Base-by-base conservation (phyloP, 2,797 vertebrate genomes). In the Syndactyla subalaris region DNA sequence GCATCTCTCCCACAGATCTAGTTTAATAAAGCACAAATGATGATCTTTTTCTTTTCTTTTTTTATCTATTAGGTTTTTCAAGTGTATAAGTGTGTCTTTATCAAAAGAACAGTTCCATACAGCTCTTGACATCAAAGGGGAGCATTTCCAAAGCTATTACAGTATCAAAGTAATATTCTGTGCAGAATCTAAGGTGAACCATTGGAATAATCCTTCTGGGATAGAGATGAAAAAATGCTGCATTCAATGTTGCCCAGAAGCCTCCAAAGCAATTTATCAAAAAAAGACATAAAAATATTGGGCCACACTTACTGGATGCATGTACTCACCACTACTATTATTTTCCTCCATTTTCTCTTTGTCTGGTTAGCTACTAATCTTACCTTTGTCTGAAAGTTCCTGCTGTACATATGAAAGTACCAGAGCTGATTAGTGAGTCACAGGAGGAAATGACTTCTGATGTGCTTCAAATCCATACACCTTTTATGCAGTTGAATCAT, bases 111-210 rank as follows among this genome's bases (percentile, higher is more conserved):
- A 95, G 88, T 95, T 97, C 90, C 76, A 88, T 85, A 90, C 85
- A 92, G 93, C 94, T 95, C 95, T 79, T 85, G 89, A 95, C 97
- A 97, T 98, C 97, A 98, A 97, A 98, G 87, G 85, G 91, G 41
- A 96, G 89, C 85, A 67, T 96, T 98, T 97, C 97, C 79, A 97
- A 97, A 97, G 96, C 97, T 93, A 97, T 98, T 97, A 98, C 94
- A 87, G 91, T 96, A 97, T 97, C 97, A 96, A 97, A 98, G 98
- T 96, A 83, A 97, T 94, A 96, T 95, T 97, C 97, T 97, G 95
- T 97, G 96, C 92, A 90, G 95, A 97, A 96, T 88, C 96, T 96
- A 97, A 98, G 95, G 97, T 97, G 97, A 97, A 96, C 96, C 92
- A 96, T 29, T 95, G 94, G 96, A 98, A 97, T 95, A 97, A 95